Evolutionary conservation across 2,888 invertebrate genomes (phyloP).

Genomic region (Sabatieria punctata): DNA sequence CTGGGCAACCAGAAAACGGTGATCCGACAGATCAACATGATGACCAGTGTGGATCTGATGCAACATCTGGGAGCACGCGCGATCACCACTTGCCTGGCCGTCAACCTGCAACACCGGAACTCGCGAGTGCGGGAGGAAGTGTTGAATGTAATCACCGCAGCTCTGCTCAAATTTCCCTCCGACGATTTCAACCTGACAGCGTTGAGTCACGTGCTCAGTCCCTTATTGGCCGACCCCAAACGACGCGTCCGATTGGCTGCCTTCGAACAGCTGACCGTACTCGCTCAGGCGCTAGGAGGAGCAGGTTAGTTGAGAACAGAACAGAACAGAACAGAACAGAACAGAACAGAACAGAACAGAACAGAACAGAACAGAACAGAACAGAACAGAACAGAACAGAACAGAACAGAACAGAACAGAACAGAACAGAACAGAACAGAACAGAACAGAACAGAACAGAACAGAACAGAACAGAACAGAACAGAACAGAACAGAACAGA

Average conservation of each 20-base stretch:
- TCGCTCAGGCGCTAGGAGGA: conserved; percentile 54
- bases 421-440: too few relatives aligned
- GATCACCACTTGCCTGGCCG: conserved; percentile 41
- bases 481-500: too few relatives aligned
- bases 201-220: conserved; percentile 37
- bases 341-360: too few relatives aligned
- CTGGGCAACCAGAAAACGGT: conserved; percentile 40
- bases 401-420: too few relatives aligned
- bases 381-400: too few relatives aligned
- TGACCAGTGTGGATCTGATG: conserved; percentile 40
- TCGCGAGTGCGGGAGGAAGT: conserved; percentile 53
- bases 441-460: too few relatives aligned
- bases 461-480: too few relatives aligned
- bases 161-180: conserved; percentile 58
- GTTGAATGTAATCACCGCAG: conserved; percentile 55
- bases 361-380: too few relatives aligned
- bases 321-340: too few relatives aligned
- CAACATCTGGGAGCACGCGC: conserved; percentile 39
- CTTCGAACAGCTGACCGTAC: conserved; percentile 57
- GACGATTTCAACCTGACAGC: conserved; percentile 47
- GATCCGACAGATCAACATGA: conserved; percentile 38
- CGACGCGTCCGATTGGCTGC: conserved; percentile 57
- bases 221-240: conserved; percentile 45
- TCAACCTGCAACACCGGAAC: conserved; percentile 37
- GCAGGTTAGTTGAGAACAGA: too few relatives aligned